Base-by-base conservation (phyloP, 1,140 invertebrate genomes). In the Oscheius sp. region DNA sequence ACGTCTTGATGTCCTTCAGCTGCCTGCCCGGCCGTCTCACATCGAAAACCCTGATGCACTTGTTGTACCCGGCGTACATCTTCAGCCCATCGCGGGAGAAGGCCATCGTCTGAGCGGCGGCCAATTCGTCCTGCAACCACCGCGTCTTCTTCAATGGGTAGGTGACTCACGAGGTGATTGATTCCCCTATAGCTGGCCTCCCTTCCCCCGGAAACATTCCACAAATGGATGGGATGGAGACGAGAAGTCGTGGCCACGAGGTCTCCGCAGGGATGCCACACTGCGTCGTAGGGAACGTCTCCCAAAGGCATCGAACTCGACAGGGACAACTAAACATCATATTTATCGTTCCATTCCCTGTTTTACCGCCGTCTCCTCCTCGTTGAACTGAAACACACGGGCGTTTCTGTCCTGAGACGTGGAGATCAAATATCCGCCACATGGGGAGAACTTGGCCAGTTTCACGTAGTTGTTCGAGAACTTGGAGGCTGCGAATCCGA, bases 1-100 rank as follows among this genome's bases (percentile, higher is more conserved):
- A 79, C 13, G 77, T 78, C 32, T 74, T 78, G 34, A 78, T 78
- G 26, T 78, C 77, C n/a, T 32, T 52, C n/a, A 58, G n/a, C 32
- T 78, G 77, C 20, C 46, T 23, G 10, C 76, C 76, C 23, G 74
- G 64, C 23, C 69, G 28, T 26, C 77, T 63, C 29, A 77, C 58
- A 29, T 78, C 66, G 32, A 69, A 77, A 49, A 77, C 55, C 4
- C 71, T 29, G 13, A 78, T n/a, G 4, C 38, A 49, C 45, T 79
- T 74, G 15, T 31, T 29, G 42, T 79, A 78, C 1, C 77, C 77
- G 15, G 68, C 77, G 52, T 78, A 78, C 31, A 78, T 23, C 1
- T 32, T 35, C 32, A 58, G 18, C 3, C 77, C 77, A 36, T 78
- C 61, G 38, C 77, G 28, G 10, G 77, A 79, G 62, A 78, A 78